Percentiles rank a stretch among this genome's conserved stretches.
These are phyloP conservation scores for Myripristis jacobus DNA, from an alignment of 2,797 vertebrate genomes.

Conservation along the genomic window DNA sequence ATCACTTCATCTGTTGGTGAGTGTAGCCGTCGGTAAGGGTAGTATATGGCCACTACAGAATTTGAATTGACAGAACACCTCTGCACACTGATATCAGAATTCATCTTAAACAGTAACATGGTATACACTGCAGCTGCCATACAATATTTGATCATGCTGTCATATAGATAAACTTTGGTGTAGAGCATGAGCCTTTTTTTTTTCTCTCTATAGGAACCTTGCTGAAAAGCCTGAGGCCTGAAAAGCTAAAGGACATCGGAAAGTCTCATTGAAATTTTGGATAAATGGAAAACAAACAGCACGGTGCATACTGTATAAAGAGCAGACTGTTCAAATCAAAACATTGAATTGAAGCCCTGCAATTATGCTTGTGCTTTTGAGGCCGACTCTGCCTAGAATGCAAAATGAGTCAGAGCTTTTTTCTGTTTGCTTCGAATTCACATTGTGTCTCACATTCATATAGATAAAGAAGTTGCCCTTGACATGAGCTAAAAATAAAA, in stretches of 20 bases:
- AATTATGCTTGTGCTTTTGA: constrained; percentile 21
- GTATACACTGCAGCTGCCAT: not conserved
- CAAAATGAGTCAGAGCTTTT: too few species aligned
- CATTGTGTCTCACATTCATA: too few species aligned
- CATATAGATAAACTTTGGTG: not conserved
- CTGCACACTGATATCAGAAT: not conserved
- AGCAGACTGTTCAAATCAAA: not conserved
- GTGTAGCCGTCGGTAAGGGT: constrained; percentile 5
- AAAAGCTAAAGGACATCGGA: too few species aligned
- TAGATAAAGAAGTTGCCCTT: not conserved
- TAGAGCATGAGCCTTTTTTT: not conserved
- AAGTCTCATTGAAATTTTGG: not conserved
- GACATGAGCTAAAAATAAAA: not conserved
- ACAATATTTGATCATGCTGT: not conserved
- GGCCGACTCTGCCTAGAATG: not conserved
- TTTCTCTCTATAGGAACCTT: too few species aligned
- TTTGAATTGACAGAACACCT: constrained; percentile 6
- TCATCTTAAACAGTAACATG: not conserved
- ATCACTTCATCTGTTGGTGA: constrained; percentile 30
- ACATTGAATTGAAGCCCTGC: constrained; percentile 21
- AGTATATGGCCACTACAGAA: constrained; percentile 15
- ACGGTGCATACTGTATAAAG: not conserved
- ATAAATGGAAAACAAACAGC: not conserved
- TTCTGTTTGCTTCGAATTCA: constrained; percentile 11
- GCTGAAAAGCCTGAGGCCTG: too few species aligned